These are phyloP conservation scores for Chymomyza caudatula DNA, from an alignment of 2,888 invertebrate species.

Conservation along the genomic window DNA sequence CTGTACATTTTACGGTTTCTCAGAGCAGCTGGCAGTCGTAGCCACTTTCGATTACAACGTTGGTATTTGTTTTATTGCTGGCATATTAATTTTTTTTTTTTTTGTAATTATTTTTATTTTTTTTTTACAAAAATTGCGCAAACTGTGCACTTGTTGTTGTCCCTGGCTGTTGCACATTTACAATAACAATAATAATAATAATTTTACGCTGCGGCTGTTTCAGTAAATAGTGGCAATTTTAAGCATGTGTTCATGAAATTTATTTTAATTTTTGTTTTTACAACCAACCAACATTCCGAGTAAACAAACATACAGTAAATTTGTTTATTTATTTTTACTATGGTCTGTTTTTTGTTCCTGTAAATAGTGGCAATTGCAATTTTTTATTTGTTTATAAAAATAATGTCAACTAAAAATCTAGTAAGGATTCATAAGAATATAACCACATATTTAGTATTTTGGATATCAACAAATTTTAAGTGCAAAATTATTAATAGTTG, in stretches of 20 bases:
- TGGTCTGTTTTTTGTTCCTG: background rate
- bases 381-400: slow-evolving; percentile 13
- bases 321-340: background rate
- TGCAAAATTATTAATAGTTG: too few relatives aligned
- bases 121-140: background rate
- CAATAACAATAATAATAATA: slow-evolving; percentile 54
- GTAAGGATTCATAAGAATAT: slow-evolving; percentile 3
- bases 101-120: slow-evolving; percentile 1
- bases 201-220: slow-evolving; percentile 54
- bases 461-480: too few relatives aligned
- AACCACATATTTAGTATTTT: too few relatives aligned
- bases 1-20: background rate
- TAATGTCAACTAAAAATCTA: slow-evolving; percentile 31
- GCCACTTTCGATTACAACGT: background rate
- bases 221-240: slow-evolving; percentile 68
- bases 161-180: slow-evolving; percentile 38
- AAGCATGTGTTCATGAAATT: slow-evolving; percentile 57
- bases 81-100: background rate
- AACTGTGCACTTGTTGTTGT: slow-evolving; percentile 2
- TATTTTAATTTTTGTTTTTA: slow-evolving; percentile 11
- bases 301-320: background rate
- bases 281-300: background rate
- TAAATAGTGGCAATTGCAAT: slow-evolving; percentile 9
- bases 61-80: background rate
- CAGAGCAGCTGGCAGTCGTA: background rate